phyloP scores from a whole-genome alignment of 1,140 invertebrate species.

The Microplitis mediator region DNA sequence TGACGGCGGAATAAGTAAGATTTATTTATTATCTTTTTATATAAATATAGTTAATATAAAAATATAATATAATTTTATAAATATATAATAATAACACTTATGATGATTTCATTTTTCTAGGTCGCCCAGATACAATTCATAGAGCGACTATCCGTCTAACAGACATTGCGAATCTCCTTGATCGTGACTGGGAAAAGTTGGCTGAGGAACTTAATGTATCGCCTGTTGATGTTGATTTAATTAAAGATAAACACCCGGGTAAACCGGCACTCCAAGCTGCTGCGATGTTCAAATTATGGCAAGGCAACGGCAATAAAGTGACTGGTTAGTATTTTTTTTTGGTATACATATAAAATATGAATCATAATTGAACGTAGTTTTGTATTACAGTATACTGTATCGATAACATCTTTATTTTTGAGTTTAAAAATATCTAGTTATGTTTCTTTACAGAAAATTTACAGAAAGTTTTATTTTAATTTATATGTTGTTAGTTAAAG shows the following conservation, averaged over 20 bases:
- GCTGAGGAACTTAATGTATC: conserved; percentile 84
- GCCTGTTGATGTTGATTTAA: conserved; percentile 85
- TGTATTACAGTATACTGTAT: too few relatives aligned
- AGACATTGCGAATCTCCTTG: conserved; percentile 90
- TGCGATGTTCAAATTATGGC: conserved; percentile 91
- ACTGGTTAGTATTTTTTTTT: conserved; percentile 64
- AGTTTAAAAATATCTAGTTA: too few relatives aligned
- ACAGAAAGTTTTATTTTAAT: too few relatives aligned
- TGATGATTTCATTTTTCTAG: conserved; percentile 37
- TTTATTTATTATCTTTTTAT: neutral
- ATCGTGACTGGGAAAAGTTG: conserved; percentile 89
- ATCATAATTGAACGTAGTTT: too few relatives aligned
- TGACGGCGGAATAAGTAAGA: conserved; percentile 65
- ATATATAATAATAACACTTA: neutral
- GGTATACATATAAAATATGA: too few relatives aligned
- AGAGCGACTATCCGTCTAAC: conserved; percentile 82
- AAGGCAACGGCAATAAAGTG: conserved; percentile 74
- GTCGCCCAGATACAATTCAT: conserved; percentile 72
- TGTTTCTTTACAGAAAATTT: too few relatives aligned
- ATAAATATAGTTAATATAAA: too few relatives aligned
- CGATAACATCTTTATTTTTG: too few relatives aligned
- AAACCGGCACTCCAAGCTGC: conserved; percentile 89
- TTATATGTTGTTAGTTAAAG: too few relatives aligned
- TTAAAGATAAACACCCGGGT: conserved; percentile 83
- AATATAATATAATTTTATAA: neutral